Evolutionary conservation across 2,888 invertebrate genomes (phyloP), one percentile per base, ranked within the genome.

Genomic region (Marasmarcha lunaedactyla): DNA sequence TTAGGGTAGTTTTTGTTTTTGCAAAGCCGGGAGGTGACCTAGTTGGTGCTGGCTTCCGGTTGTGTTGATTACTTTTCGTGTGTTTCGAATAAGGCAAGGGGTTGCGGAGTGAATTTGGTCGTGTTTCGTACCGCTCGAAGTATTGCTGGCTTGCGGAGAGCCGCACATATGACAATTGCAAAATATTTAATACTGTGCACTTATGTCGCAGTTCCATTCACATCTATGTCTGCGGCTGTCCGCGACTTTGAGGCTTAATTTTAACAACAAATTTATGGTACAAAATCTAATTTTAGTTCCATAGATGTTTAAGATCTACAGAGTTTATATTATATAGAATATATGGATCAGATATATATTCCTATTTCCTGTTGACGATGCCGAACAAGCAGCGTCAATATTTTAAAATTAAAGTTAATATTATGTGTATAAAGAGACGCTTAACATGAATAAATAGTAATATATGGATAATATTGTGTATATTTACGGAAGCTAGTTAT

Each of bases 281-380:
- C 78, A 79, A 79, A 78, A 65, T 63, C 63, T 77, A 72, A 77
- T 71, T 74, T 77, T 76, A 77, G 71, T 76, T 77, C 71, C 71
- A 76, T 79, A 79, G 73, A 65, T 55, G 53, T 67, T 64, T 77
- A 78, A 76, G 73, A 73, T 59, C 64, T 63, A 70, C 71, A 78
- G 76, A 77, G 73, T 71, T 71, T 76, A 76, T 76, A 74, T 71
- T 70, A 64, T 14, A 34, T 9, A 34, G 14, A 34, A 15, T 35
- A 15, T 11, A 20, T 20, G 20, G 7, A 20, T 20, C 20, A 33
- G 13, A 39, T 15, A 15, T 40, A 40, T 33, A 33, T 36, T 14
- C 39, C 33, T 36, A 35, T 34, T 41, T 12, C 42, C 41, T 42
- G 35, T 26, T 15, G 40, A 30, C 33, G 40, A 43, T 38, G 41